Base-by-base conservation (phyloP, 2,113 vertebrate species). In the Thermophis baileyi region DNA sequence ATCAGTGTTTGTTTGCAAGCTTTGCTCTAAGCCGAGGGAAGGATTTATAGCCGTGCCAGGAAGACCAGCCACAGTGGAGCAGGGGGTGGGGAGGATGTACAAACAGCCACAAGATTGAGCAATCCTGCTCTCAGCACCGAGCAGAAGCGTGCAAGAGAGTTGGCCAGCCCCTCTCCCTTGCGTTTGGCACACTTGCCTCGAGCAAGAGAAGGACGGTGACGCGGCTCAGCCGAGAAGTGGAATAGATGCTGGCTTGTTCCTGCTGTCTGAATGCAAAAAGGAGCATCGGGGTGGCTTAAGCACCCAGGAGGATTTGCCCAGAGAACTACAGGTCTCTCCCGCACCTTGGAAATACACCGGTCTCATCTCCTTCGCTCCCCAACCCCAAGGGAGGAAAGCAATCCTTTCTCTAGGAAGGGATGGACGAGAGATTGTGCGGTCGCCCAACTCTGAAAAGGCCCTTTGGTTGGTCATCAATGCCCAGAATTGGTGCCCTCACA, bases 131-230 rank as follows among this genome's bases (percentile, higher is more conserved):
- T 50, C n/a, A 74, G 91, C 14, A 27, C 50, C 27, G 7, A 9
- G 54, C 46, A 24, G 91, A 49, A 18, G 55, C 18, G 14, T 63
- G 85, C 40, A 60, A 91, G 47, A 44, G 44, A 57, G 25, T 1
- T 7, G 22, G 85, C 22, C 24, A 3, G 46, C 3, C 86, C 50
- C n/a, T 20, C 85, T 30, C 9, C 30, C 11, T 14, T 1, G 30
- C 16, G 0, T 47, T 35, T 14, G 27, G 47, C 46, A 20, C 27
- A 3, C 95, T 96, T 92, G 95, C 92, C 95, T 95, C 94, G 6
- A 44, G 24, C 53, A 47, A 40, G 40, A 40, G 44, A 60, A 60
- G 24, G 9, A 27, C 6, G 3, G 25, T 9, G 11, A 49, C 24
- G 6, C 6, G 25, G 55, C 46, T 16, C 14, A 18, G 25, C 53